Base-by-base conservation (phyloP, 1,140 invertebrate genomes). In the Trichonephila clavata region DNA sequence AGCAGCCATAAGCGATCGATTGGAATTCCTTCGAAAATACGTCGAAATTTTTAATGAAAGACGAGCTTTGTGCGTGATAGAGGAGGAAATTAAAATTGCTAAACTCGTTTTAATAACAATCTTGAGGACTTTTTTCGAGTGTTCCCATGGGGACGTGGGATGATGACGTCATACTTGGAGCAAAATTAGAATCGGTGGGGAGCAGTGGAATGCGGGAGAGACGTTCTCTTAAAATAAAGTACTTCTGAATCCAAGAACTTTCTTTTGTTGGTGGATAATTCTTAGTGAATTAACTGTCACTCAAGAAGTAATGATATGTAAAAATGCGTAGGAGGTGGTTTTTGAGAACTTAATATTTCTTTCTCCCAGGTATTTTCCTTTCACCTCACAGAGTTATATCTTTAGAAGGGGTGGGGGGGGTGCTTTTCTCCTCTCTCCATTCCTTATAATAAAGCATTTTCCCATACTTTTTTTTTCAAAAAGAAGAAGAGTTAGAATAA, bases 151-250 rank as follows among this genome's bases (percentile, higher is more conserved):
- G 16, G 50, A 50, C 43, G 43, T 50, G 81, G 81, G 81, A 57
- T 21, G 43, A 68, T 83, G 81, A 83, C 81, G 81, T 83, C 81
- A 83, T 6, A 83, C 50, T 83, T n/a, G 21, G 43, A 83, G 59
- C 81, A n/a, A 83, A 83, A 83, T 83, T 83, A 83, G 81, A 83
- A 83, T 27, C 50, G 21, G 43, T 24, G 20, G 43, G 21, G 81
- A 83, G 57, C 81, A 83, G 81, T n/a, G 81, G 81, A 83, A 83
- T 83, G 81, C 27, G 16, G n/a, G 71, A 83, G 50, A 83, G 50
- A 68, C n/a, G n/a, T 10, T 68, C n/a, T 83, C 81, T 43, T 18
- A 59, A 83, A 83, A 83, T 83, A 83, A 59, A 83, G 27, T 83
- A 57, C 50, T 83, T 59, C 24, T 50, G 14, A 43, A 13, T 20